Conservation (phyloP, 1,140 invertebrate species). For the Scaptomyza montana region DNA sequence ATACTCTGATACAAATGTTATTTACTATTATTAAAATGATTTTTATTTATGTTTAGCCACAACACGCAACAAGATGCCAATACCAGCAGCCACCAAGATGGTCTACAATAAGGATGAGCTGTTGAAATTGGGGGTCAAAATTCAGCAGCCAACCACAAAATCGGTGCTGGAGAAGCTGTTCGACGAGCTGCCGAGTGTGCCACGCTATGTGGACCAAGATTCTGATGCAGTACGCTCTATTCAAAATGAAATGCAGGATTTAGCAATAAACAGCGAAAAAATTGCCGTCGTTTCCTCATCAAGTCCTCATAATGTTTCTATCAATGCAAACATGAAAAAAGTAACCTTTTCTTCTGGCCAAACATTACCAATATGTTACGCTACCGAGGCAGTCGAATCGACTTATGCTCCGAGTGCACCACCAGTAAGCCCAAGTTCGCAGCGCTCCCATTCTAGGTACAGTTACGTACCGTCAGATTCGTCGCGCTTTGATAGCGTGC, state of each 20-base stretch:
- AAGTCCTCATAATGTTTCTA: neutral
- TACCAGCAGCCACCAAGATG: conserved; percentile 26
- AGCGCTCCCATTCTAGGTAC: conserved; percentile 15
- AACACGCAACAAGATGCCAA: conserved; percentile 7
- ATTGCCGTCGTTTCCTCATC: too few species aligned
- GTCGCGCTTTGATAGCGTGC: conserved; percentile 26
- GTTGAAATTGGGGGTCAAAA: conserved; percentile 21
- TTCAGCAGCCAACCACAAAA: conserved; percentile 3
- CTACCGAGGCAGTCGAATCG: neutral
- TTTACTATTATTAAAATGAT: conserved; percentile 1
- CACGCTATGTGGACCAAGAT: conserved; percentile 39
- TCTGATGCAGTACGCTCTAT: conserved; percentile 33
- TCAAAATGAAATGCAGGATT: conserved; percentile 29
- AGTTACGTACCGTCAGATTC: conserved; percentile 30
- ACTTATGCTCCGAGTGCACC: conserved; percentile 14
- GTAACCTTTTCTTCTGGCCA: neutral
- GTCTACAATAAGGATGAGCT: conserved; percentile 56
- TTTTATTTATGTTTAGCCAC: conserved; percentile 23
- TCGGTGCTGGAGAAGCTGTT: conserved; percentile 56
- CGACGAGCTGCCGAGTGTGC: conserved; percentile 61
- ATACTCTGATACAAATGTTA: neutral
- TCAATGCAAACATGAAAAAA: neutral
- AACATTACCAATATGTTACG: neutral
- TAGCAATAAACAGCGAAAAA: conserved; percentile 15
- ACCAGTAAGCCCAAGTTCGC: neutral